Base-by-base conservation (phyloP, 35 echinoderm and acorn worm species). In the Diadema setosum region DNA sequence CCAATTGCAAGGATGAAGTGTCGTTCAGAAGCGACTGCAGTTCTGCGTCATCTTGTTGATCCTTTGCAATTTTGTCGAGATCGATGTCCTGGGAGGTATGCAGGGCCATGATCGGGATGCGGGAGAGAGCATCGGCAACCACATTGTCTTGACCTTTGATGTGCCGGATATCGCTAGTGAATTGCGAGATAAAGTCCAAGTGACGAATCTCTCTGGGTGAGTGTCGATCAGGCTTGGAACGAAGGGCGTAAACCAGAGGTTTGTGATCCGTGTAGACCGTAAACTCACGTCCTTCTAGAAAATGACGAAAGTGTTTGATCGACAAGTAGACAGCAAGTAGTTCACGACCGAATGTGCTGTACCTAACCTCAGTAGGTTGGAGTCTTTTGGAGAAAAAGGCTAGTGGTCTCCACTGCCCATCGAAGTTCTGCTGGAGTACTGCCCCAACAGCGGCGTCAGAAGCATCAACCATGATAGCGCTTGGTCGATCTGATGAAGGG, bases 371-470 rank as follows among this genome's bases (percentile, higher is more conserved):
- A n/a, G n/a, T n/a, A 41, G 70, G 9, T 21, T 63, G 43, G 18
- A 91, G 65, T 7, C 63, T 34, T 50, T 76, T 85, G 15, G 89
- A 57, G 83, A 87, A 25, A 85, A 65, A 37, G 67, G 76, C 37
- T 69, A 91, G 63, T 24, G 89, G 82, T 5, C 42, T n/a, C 82
- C 82, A 85, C 1, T 4, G 6, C n/a, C 83, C 83, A 20, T 86
- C 18, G 1, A 56, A 32, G 4, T 55, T 5, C 50, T 92, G 90
- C 39, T 92, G 90, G 1, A 92, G 83, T 12, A 75, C 90, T 4
- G 83, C 83, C 4, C 90, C 90, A 18, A 92, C 90, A 17, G 44
- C 90, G 23, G 31, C 27, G 46, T 92, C 84, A 7, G 90, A 92
- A 3, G 65, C 83, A 52, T 86, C 90, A 27, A 86, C 83, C 31